Evolutionary conservation across 1,140 invertebrate species (phyloP).

Genomic region (Apis florea): DNA sequence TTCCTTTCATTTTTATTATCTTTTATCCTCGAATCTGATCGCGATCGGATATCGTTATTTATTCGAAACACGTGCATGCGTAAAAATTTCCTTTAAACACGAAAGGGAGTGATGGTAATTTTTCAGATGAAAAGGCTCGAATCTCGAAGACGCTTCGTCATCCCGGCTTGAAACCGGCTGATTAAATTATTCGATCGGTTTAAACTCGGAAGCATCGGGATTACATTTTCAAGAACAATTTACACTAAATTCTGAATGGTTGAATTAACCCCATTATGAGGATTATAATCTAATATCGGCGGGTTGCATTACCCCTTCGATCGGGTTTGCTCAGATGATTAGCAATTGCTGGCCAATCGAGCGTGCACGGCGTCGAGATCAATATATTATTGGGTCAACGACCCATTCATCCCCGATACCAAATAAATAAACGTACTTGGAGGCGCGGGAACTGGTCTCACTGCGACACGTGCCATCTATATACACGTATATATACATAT

Average conservation of each 20-base stretch:
- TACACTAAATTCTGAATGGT: neutral
- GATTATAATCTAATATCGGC: conserved; percentile 10
- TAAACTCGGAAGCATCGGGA: neutral
- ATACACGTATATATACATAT: no score
- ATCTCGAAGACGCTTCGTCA: no score
- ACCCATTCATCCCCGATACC: neutral
- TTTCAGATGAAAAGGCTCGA: no score
- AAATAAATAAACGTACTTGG: conserved; percentile 17
- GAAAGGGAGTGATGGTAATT: no score
- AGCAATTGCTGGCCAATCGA: conserved; percentile 19
- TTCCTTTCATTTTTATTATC: no score
- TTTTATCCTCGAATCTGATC: no score
- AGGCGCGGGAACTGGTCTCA: neutral
- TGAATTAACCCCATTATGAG: neutral
- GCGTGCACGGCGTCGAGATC: neutral
- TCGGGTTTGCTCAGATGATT: conserved; percentile 14
- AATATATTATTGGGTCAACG: conserved; percentile 28
- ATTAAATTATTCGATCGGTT: neutral
- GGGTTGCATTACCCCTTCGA: conserved; percentile 2
- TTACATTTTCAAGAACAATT: neutral
- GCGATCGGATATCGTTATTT: no score
- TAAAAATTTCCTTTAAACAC: no score
- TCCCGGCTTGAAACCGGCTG: no score
- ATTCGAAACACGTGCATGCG: no score
- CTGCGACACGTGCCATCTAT: neutral